A percentile compares a stretch with the other conserved stretches of the same genome.
These are phyloP conservation scores for Myotis brandtii DNA, from an alignment of 2,113 vertebrate genomes.

Conservation along the genomic window DNA sequence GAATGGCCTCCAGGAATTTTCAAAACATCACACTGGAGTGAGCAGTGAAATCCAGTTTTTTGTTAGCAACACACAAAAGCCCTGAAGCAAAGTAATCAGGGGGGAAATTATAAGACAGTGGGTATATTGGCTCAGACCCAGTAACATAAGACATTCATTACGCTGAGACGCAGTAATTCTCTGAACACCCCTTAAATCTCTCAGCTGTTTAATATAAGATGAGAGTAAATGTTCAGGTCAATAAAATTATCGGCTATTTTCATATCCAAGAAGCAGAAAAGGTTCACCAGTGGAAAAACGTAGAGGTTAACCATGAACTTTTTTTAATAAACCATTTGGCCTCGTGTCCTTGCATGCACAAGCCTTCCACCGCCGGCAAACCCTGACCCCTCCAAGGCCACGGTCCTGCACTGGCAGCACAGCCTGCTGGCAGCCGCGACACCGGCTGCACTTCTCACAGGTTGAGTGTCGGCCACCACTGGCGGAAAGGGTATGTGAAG, in stretches of 20 bases:
- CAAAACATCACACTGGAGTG: slow-evolving; percentile 40
- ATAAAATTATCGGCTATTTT: slow-evolving; percentile 69
- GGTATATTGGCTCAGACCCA: slow-evolving; percentile 19
- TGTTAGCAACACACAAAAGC: slow-evolving; percentile 36
- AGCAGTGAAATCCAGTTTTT: slow-evolving; percentile 23
- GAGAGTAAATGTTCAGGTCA: slow-evolving; percentile 54
- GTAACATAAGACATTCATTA: slow-evolving; percentile 70
- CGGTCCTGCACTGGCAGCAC: neutral
- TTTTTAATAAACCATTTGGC: slow-evolving; percentile 38
- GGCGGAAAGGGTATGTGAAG: slow-evolving; percentile 46
- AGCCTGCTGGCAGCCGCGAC: neutral
- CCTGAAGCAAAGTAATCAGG: slow-evolving; percentile 33
- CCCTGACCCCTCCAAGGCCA: neutral
- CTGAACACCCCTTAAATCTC: slow-evolving; percentile 59
- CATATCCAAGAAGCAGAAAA: slow-evolving; percentile 36
- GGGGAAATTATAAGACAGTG: slow-evolving; percentile 64
- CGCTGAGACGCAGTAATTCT: slow-evolving; percentile 30
- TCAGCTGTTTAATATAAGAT: slow-evolving; percentile 58
- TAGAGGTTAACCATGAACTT: slow-evolving; percentile 45
- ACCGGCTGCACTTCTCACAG: neutral
- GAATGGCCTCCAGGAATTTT: slow-evolving; percentile 67
- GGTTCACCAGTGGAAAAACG: slow-evolving; percentile 57
- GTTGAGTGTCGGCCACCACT: slow-evolving; percentile 40
- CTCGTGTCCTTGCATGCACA: neutral
- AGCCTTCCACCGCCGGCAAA: neutral